These are phyloP conservation scores for Macrophya alboannulata DNA, from an alignment of 2,888 invertebrate species.

Conservation along the genomic window DNA sequence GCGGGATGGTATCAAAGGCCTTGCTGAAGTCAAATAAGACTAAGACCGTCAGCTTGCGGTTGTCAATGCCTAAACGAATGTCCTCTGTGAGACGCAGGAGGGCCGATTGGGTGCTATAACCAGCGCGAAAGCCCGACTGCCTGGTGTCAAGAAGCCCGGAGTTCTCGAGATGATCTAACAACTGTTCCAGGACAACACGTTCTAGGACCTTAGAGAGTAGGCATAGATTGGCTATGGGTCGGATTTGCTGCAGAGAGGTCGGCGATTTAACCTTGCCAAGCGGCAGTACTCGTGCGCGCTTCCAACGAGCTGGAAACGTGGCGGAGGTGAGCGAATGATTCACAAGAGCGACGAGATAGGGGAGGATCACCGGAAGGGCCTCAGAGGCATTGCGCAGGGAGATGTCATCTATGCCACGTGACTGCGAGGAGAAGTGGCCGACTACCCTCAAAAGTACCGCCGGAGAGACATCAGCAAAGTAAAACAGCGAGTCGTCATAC, in stretches of 20 bases:
- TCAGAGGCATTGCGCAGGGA: background rate
- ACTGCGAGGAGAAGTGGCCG: background rate
- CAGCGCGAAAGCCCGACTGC: conserved; percentile 68
- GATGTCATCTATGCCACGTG: background rate
- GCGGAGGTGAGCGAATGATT: conserved; percentile 44
- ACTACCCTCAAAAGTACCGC: background rate
- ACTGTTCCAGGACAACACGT: conserved; percentile 60
- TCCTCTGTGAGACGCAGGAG: conserved; percentile 64
- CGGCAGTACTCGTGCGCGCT: conserved; percentile 63
- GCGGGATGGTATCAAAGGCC: conserved; percentile 67
- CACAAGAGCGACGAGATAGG: background rate
- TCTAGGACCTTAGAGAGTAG: conserved; percentile 64
- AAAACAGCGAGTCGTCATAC: background rate
- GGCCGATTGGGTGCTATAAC: conserved; percentile 65
- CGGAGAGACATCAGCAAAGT: background rate
- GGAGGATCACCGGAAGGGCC: background rate
- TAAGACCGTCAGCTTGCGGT: conserved; percentile 59
- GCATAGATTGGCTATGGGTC: conserved; percentile 66
- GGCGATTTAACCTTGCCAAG: conserved; percentile 62
- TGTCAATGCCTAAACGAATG: conserved; percentile 63
- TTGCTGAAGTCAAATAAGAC: conserved; percentile 65
- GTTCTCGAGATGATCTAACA: conserved; percentile 60
- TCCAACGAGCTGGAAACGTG: conserved; percentile 63
- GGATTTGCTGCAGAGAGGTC: conserved; percentile 59
- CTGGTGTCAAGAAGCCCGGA: conserved; percentile 62